phyloP scores from a whole-genome alignment of 2,888 invertebrate genomes.

The Erynnis tages region DNA sequence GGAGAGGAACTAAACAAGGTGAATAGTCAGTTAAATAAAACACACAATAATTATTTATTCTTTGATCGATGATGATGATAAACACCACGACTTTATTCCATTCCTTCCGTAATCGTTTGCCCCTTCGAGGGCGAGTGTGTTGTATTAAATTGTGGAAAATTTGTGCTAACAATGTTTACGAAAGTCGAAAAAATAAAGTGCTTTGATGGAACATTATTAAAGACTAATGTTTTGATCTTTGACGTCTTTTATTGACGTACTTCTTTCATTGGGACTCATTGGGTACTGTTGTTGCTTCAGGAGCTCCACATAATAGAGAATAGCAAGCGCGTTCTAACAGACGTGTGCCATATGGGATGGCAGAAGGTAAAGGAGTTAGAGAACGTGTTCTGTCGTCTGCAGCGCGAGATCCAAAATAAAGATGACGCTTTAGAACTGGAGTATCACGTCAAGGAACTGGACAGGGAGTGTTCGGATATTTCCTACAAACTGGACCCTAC shows the following conservation, averaged over 20 bases:
- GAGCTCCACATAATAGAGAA: slow-evolving; percentile 74
- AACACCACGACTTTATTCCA: too few species aligned
- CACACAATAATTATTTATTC: too few species aligned
- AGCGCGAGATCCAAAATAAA: slow-evolving; percentile 90
- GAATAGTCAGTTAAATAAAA: slow-evolving; percentile 22
- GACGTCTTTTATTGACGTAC: too few species aligned
- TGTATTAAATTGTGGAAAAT: too few species aligned
- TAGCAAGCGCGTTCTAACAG: slow-evolving; percentile 67
- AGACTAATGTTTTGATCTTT: too few species aligned
- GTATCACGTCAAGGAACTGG: slow-evolving; percentile 86
- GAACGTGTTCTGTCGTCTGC: slow-evolving; percentile 86
- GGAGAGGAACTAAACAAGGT: slow-evolving; percentile 88
- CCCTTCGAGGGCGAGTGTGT: too few species aligned
- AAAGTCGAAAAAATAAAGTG: too few species aligned
- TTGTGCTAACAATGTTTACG: too few species aligned
- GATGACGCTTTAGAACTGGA: slow-evolving; percentile 89
- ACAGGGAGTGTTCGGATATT: slow-evolving; percentile 88
- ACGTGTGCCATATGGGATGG: slow-evolving; percentile 84
- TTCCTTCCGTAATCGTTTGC: too few species aligned
- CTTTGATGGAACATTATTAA: too few species aligned
- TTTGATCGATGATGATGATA: too few species aligned
- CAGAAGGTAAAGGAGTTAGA: slow-evolving; percentile 89
- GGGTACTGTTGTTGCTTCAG: slow-evolving; percentile 50
- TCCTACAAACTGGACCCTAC: slow-evolving; percentile 91
- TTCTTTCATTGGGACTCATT: too few species aligned